Evolutionary conservation across 1,140 invertebrate species (phyloP).

Genomic region (Spodoptera litura): DNA sequence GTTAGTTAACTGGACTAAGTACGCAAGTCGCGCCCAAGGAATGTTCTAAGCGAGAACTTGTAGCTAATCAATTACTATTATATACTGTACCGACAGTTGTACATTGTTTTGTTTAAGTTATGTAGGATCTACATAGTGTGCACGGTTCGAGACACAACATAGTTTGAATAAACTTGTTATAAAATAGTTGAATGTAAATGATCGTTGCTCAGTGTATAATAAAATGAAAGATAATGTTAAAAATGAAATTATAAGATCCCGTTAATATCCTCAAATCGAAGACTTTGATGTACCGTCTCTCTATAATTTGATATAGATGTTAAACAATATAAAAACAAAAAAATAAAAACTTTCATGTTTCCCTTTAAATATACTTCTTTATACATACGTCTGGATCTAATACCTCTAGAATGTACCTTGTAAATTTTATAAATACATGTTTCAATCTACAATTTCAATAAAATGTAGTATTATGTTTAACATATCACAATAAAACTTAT

Average conservation of each 20-base stretch:
- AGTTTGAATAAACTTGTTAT: slow-evolving; percentile 53
- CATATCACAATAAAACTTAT: slow-evolving; percentile 56
- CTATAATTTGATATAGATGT: slow-evolving; percentile 38
- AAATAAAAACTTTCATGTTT: slow-evolving; percentile 28
- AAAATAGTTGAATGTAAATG: slow-evolving; percentile 58
- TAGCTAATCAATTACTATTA: slow-evolving; percentile 45
- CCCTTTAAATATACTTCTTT: slow-evolving; percentile 33
- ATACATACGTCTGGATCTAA: slow-evolving; percentile 31
- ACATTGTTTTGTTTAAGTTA: slow-evolving; percentile 35
- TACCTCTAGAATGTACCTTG: slow-evolving; percentile 38
- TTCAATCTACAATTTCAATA: slow-evolving; percentile 46
- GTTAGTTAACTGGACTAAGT: slow-evolving; percentile 68
- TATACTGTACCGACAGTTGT: slow-evolving; percentile 18
- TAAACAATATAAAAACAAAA: slow-evolving; percentile 7
- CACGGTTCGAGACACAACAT: slow-evolving; percentile 30
- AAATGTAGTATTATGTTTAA: slow-evolving; percentile 48
- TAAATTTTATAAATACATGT: slow-evolving; percentile 45
- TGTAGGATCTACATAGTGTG: slow-evolving; percentile 42
- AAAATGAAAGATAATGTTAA: slow-evolving; percentile 28
- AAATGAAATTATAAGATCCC: slow-evolving; percentile 24
- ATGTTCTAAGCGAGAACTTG: slow-evolving; percentile 37
- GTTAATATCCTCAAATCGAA: slow-evolving; percentile 29
- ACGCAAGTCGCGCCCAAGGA: slow-evolving; percentile 39
- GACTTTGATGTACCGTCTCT: slow-evolving; percentile 40
- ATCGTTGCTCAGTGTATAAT: slow-evolving; percentile 65